phyloP scores from a whole-genome alignment of 2,797 vertebrate genomes.

The Adelosebastes latens region DNA sequence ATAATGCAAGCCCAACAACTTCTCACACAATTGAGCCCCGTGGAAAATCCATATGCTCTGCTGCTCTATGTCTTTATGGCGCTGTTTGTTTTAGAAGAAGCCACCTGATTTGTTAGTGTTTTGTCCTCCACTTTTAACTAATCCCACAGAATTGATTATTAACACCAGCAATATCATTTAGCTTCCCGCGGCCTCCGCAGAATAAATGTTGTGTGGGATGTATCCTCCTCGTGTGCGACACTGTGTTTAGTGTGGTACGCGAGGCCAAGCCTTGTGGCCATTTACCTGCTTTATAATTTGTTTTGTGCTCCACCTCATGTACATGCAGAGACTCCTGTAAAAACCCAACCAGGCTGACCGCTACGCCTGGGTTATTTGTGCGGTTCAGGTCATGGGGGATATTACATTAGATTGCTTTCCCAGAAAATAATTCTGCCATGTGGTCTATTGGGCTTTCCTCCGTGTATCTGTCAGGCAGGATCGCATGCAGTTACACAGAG shows the following conservation, averaged over 20 bases:
- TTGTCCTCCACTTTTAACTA: slow-evolving; percentile 80
- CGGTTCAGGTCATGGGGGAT: slow-evolving; percentile 75
- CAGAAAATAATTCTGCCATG: slow-evolving; percentile 79
- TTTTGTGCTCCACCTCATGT: slow-evolving; percentile 74
- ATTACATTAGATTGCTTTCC: slow-evolving; percentile 85
- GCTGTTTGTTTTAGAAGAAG: slow-evolving; percentile 64
- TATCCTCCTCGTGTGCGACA: slow-evolving; percentile 11
- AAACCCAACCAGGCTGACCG: slow-evolving; percentile 68
- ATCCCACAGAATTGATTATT: slow-evolving; percentile 79
- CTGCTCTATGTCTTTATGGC: slow-evolving; percentile 86
- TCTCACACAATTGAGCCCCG: slow-evolving; percentile 96
- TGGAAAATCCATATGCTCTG: slow-evolving; percentile 93
- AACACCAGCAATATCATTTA: slow-evolving; percentile 66
- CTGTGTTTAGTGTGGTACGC: slow-evolving; percentile 23
- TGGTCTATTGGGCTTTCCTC: slow-evolving; percentile 71
- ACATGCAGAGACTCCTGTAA: slow-evolving; percentile 77
- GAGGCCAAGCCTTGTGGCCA: slow-evolving; percentile 60
- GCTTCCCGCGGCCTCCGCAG: slow-evolving; percentile 46
- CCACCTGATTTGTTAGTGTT: slow-evolving; percentile 76
- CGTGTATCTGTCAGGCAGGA: slow-evolving; percentile 72
- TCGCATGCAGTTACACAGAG: slow-evolving; percentile 63
- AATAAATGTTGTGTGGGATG: slow-evolving; percentile 48
- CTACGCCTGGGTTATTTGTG: slow-evolving; percentile 78
- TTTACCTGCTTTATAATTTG: slow-evolving; percentile 76
- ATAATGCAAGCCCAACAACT: slow-evolving; percentile 99